Evolutionary conservation across 2,797 vertebrate species (phyloP).

Genomic region (Peromyscus aztecus): DNA sequence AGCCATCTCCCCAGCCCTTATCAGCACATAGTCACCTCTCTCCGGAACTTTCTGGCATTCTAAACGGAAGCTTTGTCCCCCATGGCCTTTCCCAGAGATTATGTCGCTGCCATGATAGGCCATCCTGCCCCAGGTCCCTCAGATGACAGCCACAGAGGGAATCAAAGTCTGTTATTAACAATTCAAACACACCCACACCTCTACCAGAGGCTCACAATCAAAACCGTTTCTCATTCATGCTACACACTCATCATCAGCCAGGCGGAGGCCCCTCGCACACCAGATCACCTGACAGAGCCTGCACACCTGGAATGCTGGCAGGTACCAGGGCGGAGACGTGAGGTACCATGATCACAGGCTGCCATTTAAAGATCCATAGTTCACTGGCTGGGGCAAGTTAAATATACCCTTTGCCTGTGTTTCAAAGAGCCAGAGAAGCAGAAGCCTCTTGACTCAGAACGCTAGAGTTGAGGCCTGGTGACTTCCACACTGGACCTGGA

Average conservation of each 20-base stretch:
- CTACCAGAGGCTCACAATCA: not conserved
- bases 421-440: not conserved
- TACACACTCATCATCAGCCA: not conserved
- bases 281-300: too few species aligned
- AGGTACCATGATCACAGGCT: fast-evolving
- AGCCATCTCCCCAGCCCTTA: not conserved
- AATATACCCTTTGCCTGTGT: not conserved
- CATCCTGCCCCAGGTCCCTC: not conserved
- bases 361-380: not conserved
- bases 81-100: not conserved
- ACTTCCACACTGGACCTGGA: not conserved
- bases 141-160: not conserved
- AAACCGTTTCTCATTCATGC: not conserved
- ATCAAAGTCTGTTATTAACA: not conserved
- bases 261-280: not conserved
- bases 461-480: not conserved
- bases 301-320: not conserved
- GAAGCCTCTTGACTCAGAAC: not conserved
- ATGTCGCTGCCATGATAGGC: not conserved
- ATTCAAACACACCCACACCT: not conserved
- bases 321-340: not conserved
- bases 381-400: not conserved
- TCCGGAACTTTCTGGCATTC: too few species aligned
- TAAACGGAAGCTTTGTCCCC: too few species aligned
- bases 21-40: not conserved